phyloP scores from a whole-genome alignment of 2,888 invertebrate species.

The Athalia circularis region DNA sequence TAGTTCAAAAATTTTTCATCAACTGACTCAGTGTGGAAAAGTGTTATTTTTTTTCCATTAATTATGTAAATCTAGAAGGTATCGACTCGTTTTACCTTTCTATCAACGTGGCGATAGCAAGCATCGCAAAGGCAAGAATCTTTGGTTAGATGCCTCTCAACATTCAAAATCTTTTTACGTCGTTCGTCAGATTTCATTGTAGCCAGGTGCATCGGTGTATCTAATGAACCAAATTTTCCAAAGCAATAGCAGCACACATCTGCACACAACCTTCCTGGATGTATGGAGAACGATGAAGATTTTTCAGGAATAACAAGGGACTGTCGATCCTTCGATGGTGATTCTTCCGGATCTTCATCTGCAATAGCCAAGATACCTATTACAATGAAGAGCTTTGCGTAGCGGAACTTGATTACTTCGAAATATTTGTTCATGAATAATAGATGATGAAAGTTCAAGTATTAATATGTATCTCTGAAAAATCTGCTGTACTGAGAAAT shows the following conservation, averaged over 20 bases:
- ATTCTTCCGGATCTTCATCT: conserved; percentile 70
- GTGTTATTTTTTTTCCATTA: not conserved
- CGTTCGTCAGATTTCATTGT: conserved; percentile 89
- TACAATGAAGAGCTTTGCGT: not conserved
- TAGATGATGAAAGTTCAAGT: conserved; percentile 4
- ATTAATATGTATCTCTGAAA: not conserved
- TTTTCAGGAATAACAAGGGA: conserved; percentile 90
- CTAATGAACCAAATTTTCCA: conserved; percentile 90
- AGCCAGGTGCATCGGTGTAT: conserved; percentile 91
- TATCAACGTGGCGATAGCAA: conserved; percentile 90
- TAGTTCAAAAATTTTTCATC: conserved; percentile 16
- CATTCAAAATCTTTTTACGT: conserved; percentile 87
- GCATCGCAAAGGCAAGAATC: conserved; percentile 93
- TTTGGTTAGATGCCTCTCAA: conserved; percentile 87
- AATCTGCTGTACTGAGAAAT: not conserved
- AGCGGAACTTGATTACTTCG: not conserved
- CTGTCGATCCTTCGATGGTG: conserved; percentile 74
- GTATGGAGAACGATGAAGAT: conserved; percentile 91
- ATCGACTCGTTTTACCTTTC: conserved; percentile 77
- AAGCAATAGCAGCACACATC: conserved; percentile 93
- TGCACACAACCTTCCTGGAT: conserved; percentile 87
- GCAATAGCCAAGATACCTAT: conserved; percentile 33
- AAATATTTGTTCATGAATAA: conserved; percentile 17
- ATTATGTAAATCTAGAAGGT: conserved; percentile 13
- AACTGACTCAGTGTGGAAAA: not conserved